phyloP scores from a whole-genome alignment of 2,113 vertebrate genomes.

The Bufo gargarizans region DNA sequence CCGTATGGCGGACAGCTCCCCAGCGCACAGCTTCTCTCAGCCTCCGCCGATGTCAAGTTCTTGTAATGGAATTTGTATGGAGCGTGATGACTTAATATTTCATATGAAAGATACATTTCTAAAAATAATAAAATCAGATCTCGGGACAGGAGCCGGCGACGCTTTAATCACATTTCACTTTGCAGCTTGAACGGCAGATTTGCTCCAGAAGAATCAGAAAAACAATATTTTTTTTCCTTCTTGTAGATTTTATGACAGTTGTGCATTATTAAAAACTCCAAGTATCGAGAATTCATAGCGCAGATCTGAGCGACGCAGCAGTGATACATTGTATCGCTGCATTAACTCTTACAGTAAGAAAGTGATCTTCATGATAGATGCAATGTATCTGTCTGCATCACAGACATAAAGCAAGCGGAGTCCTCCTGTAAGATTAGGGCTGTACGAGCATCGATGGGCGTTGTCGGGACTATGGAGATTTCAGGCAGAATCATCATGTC shows the following conservation, averaged over 20 bases:
- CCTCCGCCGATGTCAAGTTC: slow-evolving; percentile 41
- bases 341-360: slow-evolving; percentile 4
- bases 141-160: neutral
- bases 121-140: slow-evolving; percentile 50
- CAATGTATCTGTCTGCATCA: neutral
- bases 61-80: slow-evolving; percentile 57
- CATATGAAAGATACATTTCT: slow-evolving; percentile 51
- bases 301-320: neutral
- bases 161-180: slow-evolving; percentile 52
- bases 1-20: slow-evolving; percentile 34
- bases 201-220: slow-evolving; percentile 32
- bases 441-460: neutral
- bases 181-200: slow-evolving; percentile 9
- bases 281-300: neutral
- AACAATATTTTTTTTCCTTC: slow-evolving; percentile 39
- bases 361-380: neutral
- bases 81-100: slow-evolving; percentile 54
- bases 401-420: neutral
- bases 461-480: too few relatives aligned
- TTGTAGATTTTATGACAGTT: slow-evolving; percentile 39
- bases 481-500: too few relatives aligned
- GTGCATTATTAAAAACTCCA: slow-evolving; percentile 49
- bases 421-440: neutral
- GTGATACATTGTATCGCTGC: neutral
- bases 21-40: slow-evolving; percentile 11